These are phyloP conservation scores for Sebastes flavidus DNA, from an alignment of 2,797 vertebrate species.

Conservation along the genomic window DNA sequence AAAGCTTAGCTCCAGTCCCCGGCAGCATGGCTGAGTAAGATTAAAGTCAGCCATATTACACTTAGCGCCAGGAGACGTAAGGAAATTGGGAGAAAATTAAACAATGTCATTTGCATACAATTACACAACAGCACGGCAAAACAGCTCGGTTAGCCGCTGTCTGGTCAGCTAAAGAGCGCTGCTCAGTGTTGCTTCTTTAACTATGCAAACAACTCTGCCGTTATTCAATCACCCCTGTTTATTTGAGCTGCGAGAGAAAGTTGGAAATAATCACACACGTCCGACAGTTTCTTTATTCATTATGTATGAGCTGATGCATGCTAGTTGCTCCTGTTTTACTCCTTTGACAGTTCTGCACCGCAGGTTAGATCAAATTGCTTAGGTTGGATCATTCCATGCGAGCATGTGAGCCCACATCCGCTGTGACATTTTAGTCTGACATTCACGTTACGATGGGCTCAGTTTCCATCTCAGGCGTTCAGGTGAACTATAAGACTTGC, in stretches of 20 bases:
- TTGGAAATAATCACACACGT: slow-evolving; percentile 16
- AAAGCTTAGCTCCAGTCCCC: slow-evolving; percentile 49
- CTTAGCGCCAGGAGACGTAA: slow-evolving; percentile 55
- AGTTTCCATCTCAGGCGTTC: slow-evolving; percentile 49
- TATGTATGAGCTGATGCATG: slow-evolving; percentile 29
- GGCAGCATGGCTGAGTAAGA: slow-evolving; percentile 62
- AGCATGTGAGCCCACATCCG: slow-evolving; percentile 2
- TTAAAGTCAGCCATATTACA: slow-evolving; percentile 70
- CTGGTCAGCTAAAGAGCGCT: slow-evolving; percentile 48
- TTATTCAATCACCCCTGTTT: slow-evolving; percentile 59
- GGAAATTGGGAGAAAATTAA: slow-evolving; percentile 73
- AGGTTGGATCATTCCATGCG: slow-evolving; percentile 32
- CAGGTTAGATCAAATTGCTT: slow-evolving; percentile 28
- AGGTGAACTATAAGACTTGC: slow-evolving; percentile 40
- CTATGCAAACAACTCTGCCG: slow-evolving; percentile 56
- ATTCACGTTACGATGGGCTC: slow-evolving; percentile 41
- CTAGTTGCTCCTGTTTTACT: background rate
- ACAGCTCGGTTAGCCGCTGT: slow-evolving; percentile 43
- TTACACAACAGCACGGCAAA: slow-evolving; percentile 57
- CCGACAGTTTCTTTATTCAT: slow-evolving; percentile 51
- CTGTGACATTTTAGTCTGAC: slow-evolving; percentile 66
- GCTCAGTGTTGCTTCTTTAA: slow-evolving; percentile 46
- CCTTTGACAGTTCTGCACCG: background rate
- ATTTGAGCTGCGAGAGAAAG: slow-evolving; percentile 35
- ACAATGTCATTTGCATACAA: slow-evolving; percentile 74